A percentile compares a stretch with the other conserved stretches of the same genome.
phyloP scores from a whole-genome alignment of 1,140 invertebrate genomes.

The Zaprionus nigranus region DNA sequence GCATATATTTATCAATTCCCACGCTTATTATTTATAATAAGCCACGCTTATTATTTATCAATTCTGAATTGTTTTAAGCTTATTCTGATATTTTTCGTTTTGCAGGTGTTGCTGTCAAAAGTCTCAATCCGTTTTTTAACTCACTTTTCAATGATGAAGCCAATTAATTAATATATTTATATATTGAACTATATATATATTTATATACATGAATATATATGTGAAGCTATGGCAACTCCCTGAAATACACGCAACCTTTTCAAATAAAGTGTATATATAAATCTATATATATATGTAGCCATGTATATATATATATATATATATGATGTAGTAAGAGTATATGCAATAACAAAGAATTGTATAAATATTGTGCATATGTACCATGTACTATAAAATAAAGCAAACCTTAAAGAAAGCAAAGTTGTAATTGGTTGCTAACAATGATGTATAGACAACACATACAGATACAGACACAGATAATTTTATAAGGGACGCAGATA shows the following conservation, averaged over 20 bases:
- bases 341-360: constrained; percentile 35
- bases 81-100: constrained; percentile 4
- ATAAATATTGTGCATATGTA: constrained; percentile 42
- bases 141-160: constrained; percentile 73
- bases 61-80: too few relatives aligned
- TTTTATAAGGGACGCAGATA: not conserved
- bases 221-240: constrained; percentile 12
- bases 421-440: constrained; percentile 34
- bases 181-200: not conserved
- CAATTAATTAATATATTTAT: constrained; percentile 55
- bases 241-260: constrained; percentile 15
- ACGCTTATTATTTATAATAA: too few relatives aligned
- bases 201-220: constrained; percentile 1
- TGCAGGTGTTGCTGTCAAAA: constrained; percentile 80
- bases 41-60: too few relatives aligned
- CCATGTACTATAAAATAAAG: constrained; percentile 65
- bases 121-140: constrained; percentile 79
- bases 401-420: constrained; percentile 44
- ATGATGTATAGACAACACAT: constrained; percentile 6
- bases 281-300: constrained; percentile 15
- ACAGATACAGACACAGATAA: not conserved
- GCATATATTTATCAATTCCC: too few relatives aligned
- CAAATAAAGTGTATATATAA: constrained; percentile 3
- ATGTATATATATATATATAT: not conserved
- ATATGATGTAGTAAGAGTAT: not conserved